These are phyloP conservation scores for Macrobrachium nipponense DNA, from an alignment of 1,140 invertebrate species.

Conservation along the genomic window DNA sequence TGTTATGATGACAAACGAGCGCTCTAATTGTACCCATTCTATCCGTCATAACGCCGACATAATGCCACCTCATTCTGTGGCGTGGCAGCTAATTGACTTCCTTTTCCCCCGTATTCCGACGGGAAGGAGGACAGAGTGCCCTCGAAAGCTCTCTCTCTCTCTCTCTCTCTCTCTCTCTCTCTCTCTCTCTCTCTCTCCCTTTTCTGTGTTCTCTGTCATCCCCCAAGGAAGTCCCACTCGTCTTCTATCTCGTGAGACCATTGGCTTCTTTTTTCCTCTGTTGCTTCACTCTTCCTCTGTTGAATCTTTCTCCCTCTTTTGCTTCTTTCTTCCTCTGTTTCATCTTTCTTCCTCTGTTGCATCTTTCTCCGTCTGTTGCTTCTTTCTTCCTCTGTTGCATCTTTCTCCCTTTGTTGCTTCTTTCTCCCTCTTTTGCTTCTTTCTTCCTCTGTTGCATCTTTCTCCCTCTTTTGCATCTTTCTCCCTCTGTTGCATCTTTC, in stretches of 20 bases:
- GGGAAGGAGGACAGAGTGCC: background rate
- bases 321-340: background rate
- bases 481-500: background rate
- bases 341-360: background rate
- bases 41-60: no score
- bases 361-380: background rate
- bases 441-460: background rate
- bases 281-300: no score
- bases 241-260: no score
- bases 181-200: background rate
- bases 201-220: background rate
- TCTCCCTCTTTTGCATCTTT: background rate
- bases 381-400: background rate
- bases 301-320: background rate
- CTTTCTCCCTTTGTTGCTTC: background rate
- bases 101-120: background rate
- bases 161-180: no score
- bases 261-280: no score
- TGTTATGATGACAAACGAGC: no score
- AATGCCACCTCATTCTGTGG: background rate
- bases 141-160: background rate
- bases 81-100: background rate
- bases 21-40: no score
- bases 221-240: background rate
- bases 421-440: background rate